These are phyloP conservation scores for Solenopsis fugax DNA, from an alignment of 1,140 invertebrate species.

Conservation along the genomic window DNA sequence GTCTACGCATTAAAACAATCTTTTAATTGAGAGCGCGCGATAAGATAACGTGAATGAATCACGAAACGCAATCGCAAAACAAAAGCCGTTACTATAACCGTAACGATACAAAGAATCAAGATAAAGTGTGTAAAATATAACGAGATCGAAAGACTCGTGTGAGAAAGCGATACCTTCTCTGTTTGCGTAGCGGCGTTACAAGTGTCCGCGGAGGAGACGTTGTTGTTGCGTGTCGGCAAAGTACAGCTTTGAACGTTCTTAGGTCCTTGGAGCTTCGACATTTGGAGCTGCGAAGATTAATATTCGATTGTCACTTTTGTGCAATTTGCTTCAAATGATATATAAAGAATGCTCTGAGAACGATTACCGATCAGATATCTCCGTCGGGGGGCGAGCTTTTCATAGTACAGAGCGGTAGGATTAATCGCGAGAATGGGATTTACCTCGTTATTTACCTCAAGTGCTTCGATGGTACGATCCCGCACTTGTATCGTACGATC, in stretches of 20 bases:
- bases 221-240: conserved; percentile 68
- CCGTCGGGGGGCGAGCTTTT: conserved; percentile 12
- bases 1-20: conserved; percentile 83
- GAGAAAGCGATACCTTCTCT: conserved; percentile 88
- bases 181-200: conserved; percentile 92
- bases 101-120: conserved; percentile 13
- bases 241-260: conserved; percentile 75
- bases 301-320: neutral
- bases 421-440: conserved; percentile 30
- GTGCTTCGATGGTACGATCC: conserved; percentile 89
- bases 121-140: neutral
- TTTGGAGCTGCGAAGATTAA: conserved; percentile 79
- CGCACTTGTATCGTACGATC: conserved; percentile 89
- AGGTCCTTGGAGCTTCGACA: conserved; percentile 82
- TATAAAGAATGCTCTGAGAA: neutral
- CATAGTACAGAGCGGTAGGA: neutral
- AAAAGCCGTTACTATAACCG: neutral
- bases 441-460: conserved; percentile 88
- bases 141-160: neutral
- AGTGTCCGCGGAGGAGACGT: conserved; percentile 76
- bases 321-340: neutral
- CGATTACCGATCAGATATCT: conserved; percentile 13
- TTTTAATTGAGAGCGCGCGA: conserved; percentile 29
- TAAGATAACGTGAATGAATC: conserved; percentile 46
- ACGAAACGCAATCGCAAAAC: conserved; percentile 9